Evolutionary conservation across 2,797 vertebrate genomes (phyloP).

Genomic region (Decapterus maruadsi): DNA sequence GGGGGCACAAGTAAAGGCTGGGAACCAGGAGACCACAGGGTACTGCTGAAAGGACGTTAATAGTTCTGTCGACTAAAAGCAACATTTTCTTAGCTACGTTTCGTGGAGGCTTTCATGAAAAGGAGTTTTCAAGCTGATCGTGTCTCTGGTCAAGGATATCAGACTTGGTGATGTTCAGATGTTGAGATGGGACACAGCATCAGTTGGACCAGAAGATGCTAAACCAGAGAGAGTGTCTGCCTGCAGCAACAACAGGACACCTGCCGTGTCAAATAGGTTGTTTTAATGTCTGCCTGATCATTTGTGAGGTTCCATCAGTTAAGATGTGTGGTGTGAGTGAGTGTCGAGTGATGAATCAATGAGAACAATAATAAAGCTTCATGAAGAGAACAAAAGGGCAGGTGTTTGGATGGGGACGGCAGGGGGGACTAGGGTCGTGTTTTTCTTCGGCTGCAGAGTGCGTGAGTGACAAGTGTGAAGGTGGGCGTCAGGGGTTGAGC

Average conservation of each 20-base stretch:
- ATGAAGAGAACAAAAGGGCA: conserved; percentile 59
- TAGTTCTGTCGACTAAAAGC: background rate
- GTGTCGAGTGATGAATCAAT: conserved; percentile 31
- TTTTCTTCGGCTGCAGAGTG: conserved; percentile 31
- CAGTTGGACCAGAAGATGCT: background rate
- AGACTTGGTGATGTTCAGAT: too few relatives aligned
- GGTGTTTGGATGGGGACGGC: conserved; percentile 50
- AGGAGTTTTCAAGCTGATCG: too few relatives aligned
- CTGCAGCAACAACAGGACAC: too few relatives aligned
- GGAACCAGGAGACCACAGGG: background rate
- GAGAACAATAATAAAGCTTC: conserved; percentile 33
- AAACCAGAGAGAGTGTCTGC: background rate
- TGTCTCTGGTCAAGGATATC: too few relatives aligned
- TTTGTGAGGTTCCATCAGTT: background rate
- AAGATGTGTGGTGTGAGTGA: conserved; percentile 19
- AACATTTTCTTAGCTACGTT: too few relatives aligned
- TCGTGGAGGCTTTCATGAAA: too few relatives aligned
- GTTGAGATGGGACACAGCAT: too few relatives aligned
- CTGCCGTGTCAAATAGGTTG: too few relatives aligned
- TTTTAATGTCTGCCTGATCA: background rate
- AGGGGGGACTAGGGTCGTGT: background rate
- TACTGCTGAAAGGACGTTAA: background rate
- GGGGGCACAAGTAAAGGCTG: background rate
- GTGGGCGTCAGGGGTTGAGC: conserved; percentile 52
- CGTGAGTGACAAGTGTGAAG: conserved; percentile 50